Base-by-base conservation (phyloP, 2,113 vertebrate species). In the Rhinopomastus cyanomelas region DNA sequence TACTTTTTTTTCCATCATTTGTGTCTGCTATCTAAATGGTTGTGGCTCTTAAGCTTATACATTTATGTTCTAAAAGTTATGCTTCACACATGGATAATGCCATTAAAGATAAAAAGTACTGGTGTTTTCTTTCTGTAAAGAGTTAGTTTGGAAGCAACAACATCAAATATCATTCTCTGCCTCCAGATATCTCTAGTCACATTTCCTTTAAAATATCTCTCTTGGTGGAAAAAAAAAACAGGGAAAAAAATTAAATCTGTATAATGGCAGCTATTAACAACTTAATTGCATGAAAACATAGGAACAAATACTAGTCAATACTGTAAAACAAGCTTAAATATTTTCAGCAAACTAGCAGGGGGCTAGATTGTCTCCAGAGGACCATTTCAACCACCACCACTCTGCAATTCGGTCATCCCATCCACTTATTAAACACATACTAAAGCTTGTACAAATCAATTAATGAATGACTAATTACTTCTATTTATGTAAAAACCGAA, bases 11-110 rank as follows among this genome's bases (percentile, higher is more conserved):
- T 49, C 44, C 27, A 44, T 21, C 39, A 22, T 25, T 37, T 49
- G 14, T 27, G 12, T 25, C 29, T 46, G 29, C 25, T 16, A 29
- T 19, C 1, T 5, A 37, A 53, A 8, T 0, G 0, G 13, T n/a
- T 52, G 37, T 2, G 7, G 17, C 26, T 75, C 23, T 75, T 48
- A 34, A 14, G 62, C 16, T 56, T 39, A 75, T 25, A 60, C 74
- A 87, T n/a, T 29, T 2, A 62, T 16, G 11, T 30, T 34, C 75
- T 34, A 9, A 73, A 92, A 77, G 14, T 51, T 36, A 36, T 0
- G 0, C 46, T 80, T 73, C 26, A 81, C 7, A n/a, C 10, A 68
- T 2, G 7, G 87, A 34, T 55, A 71, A 55, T 73, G 18, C 11
- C 48, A 81, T 46, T 79, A 72, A 72, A 52, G 55, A 30, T n/a